A percentile compares a stretch with the other conserved stretches of the same genome.
Conservation (phyloP, 2,888 invertebrate genomes). For the Meteorus colon region DNA sequence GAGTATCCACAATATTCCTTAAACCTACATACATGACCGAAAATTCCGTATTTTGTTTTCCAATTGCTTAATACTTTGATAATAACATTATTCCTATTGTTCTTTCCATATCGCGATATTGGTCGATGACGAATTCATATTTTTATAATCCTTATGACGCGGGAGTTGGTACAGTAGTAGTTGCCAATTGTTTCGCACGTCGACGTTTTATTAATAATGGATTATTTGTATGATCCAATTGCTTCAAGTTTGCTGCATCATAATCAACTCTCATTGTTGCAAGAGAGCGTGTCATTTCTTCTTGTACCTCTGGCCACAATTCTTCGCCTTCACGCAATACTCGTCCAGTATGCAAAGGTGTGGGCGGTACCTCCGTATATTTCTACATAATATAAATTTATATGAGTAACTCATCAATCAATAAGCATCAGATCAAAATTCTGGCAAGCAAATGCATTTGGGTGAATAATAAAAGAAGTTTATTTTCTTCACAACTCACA, state of each 20-base stretch:
- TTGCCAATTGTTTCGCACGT: slow-evolving; percentile 56
- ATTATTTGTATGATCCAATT: slow-evolving; percentile 94
- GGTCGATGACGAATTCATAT: neutral
- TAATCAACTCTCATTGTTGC: slow-evolving; percentile 99
- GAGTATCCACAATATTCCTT: neutral
- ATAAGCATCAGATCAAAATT: neutral
- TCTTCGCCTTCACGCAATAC: slow-evolving; percentile 93
- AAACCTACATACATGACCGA: neutral
- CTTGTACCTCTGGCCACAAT: slow-evolving; percentile 97
- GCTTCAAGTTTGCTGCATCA: slow-evolving; percentile 91
- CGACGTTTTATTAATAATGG: slow-evolving; percentile 88
- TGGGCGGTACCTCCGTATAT: slow-evolving; percentile 93
- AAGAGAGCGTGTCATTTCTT: slow-evolving; percentile 98
- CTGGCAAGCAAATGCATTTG: neutral
- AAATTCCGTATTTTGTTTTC: neutral
- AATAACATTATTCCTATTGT: neutral
- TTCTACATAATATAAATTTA: slow-evolving; percentile 72
- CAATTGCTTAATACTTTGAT: neutral
- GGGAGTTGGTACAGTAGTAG: slow-evolving; percentile 56
- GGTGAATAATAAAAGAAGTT: neutral
- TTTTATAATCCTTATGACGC: slow-evolving; percentile 57
- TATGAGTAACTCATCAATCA: slow-evolving; percentile 29
- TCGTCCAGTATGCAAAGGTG: slow-evolving; percentile 92
- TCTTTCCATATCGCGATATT: neutral
- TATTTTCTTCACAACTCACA: slow-evolving; percentile 74